Conservation (phyloP, 2,888 invertebrate species). For the Polydrusus tereticollis region DNA sequence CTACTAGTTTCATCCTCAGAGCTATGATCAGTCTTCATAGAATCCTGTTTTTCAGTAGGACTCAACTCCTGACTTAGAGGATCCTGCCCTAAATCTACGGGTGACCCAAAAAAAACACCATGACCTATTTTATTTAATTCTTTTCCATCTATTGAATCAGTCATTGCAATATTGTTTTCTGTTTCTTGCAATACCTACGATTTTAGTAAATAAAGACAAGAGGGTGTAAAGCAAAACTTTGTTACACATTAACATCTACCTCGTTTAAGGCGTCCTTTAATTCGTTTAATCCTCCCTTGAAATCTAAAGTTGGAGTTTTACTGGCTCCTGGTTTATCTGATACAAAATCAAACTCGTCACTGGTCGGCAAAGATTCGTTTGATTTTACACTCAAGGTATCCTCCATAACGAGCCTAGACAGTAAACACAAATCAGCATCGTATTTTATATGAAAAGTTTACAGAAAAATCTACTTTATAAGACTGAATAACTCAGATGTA, state of each 20-base stretch:
- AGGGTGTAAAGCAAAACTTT: no score
- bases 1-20: slow-evolving; percentile 72
- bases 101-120: slow-evolving; percentile 69
- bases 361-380: slow-evolving; percentile 77
- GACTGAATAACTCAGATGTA: neutral
- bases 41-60: slow-evolving; percentile 79
- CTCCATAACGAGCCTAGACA: slow-evolving; percentile 70
- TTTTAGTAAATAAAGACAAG: neutral
- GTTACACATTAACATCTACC: slow-evolving; percentile 66
- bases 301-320: slow-evolving; percentile 72
- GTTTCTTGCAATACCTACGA: slow-evolving; percentile 41
- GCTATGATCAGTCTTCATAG: slow-evolving; percentile 83
- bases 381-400: slow-evolving; percentile 78
- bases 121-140: slow-evolving; percentile 66
- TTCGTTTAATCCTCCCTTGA: slow-evolving; percentile 75
- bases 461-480: neutral
- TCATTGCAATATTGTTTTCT: slow-evolving; percentile 54
- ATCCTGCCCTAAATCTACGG: slow-evolving; percentile 61
- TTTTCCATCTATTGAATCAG: slow-evolving; percentile 55
- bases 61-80: slow-evolving; percentile 61
- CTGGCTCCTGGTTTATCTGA: slow-evolving; percentile 69
- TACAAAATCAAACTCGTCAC: slow-evolving; percentile 80
- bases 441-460: neutral
- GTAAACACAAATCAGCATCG: neutral
- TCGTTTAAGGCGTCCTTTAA: slow-evolving; percentile 74